Base-by-base conservation (phyloP, 1,140 invertebrate species). In the Lerema accius region DNA sequence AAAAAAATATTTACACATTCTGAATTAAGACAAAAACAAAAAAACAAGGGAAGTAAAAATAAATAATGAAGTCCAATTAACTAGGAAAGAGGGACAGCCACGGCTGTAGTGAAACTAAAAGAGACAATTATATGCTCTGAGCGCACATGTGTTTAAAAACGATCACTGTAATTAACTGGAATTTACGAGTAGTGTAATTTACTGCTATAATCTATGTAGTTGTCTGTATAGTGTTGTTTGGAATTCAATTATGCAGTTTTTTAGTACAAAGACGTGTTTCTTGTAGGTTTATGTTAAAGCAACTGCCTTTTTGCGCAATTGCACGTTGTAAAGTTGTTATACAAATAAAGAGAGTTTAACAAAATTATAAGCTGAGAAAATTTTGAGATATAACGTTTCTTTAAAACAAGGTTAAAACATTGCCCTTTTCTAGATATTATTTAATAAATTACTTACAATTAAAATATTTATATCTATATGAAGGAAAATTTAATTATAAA, bases 11-110 rank as follows among this genome's bases (percentile, higher is more conserved):
- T 77, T 80, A 63, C 62, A 56, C 62, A 45, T 73, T 75, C 59
- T 69, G 62, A 71, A 71, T 67, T 59, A 73, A 72, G 66, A 67
- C 64, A 69, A 76, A 80, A 80, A 76, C 69, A 78, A 73, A 69
- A 76, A 80, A 80, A 76, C 69, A 78, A 73, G 58, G 63, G 69
- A 67, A 78, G 76, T 53, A 69, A 69, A 50, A 76, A 74, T 69
- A 78, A 82, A 79, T 79, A 80, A 77, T 74, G 65, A 67, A 77
- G 69, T 65, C 78, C 76, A 82, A 82, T 82, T 80, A 82, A 76
- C 62, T 76, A 71, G 70, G 73, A 76, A 81, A 71, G 73, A 79
- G 68, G 68, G 62, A 66, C 55, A 48, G 48, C 3, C 61, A 45
- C 7, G 37, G 35, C 17, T 46, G 67, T 59, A 63, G 53, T 71